Base-by-base conservation (phyloP, 1,140 invertebrate species). In the Meloidogyne floridensis region DNA sequence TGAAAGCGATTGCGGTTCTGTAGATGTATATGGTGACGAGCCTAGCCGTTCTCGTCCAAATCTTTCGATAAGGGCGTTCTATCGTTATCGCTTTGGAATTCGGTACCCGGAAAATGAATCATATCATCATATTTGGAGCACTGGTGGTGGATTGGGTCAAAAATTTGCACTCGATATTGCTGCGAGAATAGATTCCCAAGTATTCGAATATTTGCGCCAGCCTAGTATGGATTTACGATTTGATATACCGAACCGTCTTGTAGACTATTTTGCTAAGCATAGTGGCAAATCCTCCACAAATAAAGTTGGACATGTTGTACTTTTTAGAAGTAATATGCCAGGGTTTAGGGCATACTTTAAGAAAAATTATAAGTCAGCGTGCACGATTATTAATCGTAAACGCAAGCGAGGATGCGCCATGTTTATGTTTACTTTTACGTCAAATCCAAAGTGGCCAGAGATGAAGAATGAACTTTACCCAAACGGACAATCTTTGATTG, bases 111-210 rank as follows among this genome's bases (percentile, higher is more conserved):
- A 73, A 73, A n/a, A n/a, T 11, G n/a, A 73, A 11, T 4, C n/a
- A 2, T 43, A 20, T 32, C 73, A 75, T 42, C 20, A 20, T 18
- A 75, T 75, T 43, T 73, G 72, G 72, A 73, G 72, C n/a, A 1
- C 72, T 13, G 72, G 72, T 47, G 72, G 72, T 10, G 72, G 72
- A 1, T n/a, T 73, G 9, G 51, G 9, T 73, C 72, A 73, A n/a
- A 73, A 73, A 73, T 73, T 73, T n/a, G 2, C n/a, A 13, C 72
- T 73, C 10, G 72, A 73, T 73, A 43, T 43, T n/a, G 72, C 72
- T 73, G 72, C 72, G 1, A 9, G 72, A 9, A 73, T 73, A 9
- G 72, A 73, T n/a, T 73, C 72, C 6, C 42, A 73, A 13, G 42
- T 43, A 13, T 42, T 51, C 6, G 51, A 73, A 8, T 73, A 43